Base-by-base conservation (phyloP, 2,888 invertebrate species). In the Agrotis exclamationis region DNA sequence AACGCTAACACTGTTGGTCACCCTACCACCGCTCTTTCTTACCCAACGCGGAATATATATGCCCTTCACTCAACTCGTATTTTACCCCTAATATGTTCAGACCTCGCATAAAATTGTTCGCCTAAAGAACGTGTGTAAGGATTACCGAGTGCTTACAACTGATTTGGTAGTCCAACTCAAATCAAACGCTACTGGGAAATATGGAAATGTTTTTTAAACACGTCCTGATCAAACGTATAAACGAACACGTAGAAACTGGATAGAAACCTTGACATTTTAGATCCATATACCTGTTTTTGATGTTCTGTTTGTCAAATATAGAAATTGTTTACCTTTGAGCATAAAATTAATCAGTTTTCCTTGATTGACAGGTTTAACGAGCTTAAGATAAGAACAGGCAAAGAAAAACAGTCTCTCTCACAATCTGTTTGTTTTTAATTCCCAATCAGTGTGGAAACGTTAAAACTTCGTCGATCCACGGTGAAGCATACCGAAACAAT, bases 51-150 rank as follows among this genome's bases (percentile, higher is more conserved):
- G 69, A 66, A 80, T 70, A 69, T 70, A 69, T 64, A 73, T 76
- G 77, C 66, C 69, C 76, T 80, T 80, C 81, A 80, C 69, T 77
- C 73, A 60, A 63, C 73, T 73, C 81, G 73, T 80, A 74, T 70
- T 62, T 80, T 69, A 77, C 66, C 50, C 24, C n/a, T 66, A 79
- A 79, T 72, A 80, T 62, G 57, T 57, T 68, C 22, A 72, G 48
- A 56, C 63, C 47, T 63, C 56, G 63, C 63, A 72, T 63, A 58
- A 50, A 63, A 69, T 48, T 47, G 58, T 56, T 69, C n/a, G 44
- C 33, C 51, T 62, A 20, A 22, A 67, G 33, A 77, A 72, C 57
- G 18, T 45, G 57, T 58, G 39, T 72, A 63, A 48, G n/a, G 50
- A 63, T 66, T 58, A 65, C 48, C 44, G 18, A 44, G 45, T 2